phyloP scores from a whole-genome alignment of 2,888 invertebrate species.

The Clusia tigrina region DNA sequence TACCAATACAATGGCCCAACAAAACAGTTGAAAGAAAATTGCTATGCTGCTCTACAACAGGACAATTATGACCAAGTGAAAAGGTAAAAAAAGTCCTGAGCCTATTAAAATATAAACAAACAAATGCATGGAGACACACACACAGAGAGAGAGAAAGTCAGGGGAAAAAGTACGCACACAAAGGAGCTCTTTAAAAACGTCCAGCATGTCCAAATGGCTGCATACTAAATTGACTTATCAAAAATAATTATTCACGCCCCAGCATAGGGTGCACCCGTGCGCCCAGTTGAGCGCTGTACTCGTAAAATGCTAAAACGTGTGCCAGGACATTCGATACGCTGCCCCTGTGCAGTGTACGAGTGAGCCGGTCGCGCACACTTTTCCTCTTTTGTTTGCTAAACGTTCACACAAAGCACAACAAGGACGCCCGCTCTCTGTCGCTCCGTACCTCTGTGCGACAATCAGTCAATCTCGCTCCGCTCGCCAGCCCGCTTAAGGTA shows the following conservation, averaged over 20 bases:
- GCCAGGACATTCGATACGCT: constrained; percentile 46
- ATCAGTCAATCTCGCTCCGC: not conserved
- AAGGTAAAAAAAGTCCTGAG: not conserved
- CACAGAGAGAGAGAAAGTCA: not conserved
- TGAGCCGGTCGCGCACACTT: constrained; percentile 34
- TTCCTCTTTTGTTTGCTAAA: constrained; percentile 39
- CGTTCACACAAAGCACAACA: constrained; percentile 27
- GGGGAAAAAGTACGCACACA: not conserved
- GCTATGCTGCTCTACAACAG: not conserved
- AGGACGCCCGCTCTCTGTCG: constrained; percentile 21
- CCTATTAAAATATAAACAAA: too few relatives aligned
- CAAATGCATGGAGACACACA: not conserved
- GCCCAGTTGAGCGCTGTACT: not conserved
- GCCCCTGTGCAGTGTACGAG: constrained; percentile 22
- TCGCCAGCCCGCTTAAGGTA: not conserved
- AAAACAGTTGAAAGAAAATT: not conserved
- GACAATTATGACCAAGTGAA: not conserved
- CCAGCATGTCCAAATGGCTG: constrained; percentile 30
- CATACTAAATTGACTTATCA: constrained; percentile 41
- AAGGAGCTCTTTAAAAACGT: constrained; percentile 13
- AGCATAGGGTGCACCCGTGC: constrained; percentile 20
- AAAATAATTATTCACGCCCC: constrained; percentile 42
- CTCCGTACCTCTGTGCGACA: not conserved
- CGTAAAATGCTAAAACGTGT: constrained; percentile 32
- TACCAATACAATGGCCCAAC: not conserved